Percentiles rank a stretch among this genome's conserved stretches.
phyloP scores from a whole-genome alignment of 2,113 vertebrate species.

The Mustela nigripes region DNA sequence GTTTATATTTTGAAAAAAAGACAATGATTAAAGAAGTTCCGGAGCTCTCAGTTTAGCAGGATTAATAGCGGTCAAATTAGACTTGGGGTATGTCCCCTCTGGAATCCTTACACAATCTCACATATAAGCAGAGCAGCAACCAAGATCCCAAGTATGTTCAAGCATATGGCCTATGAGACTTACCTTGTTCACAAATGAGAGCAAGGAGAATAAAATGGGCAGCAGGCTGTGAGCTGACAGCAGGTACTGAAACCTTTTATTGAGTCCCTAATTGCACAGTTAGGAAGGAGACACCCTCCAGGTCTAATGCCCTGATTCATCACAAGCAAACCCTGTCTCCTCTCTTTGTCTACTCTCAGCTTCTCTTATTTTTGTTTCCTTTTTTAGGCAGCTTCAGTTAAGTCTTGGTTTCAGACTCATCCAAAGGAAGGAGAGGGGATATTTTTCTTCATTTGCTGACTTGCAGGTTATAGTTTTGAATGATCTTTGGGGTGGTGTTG shows the following conservation, averaged over 20 bases:
- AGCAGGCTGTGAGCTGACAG: not conserved
- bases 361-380: conserved; percentile 25
- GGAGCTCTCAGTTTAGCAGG: not conserved
- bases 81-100: not conserved
- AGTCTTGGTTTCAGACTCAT: conserved; percentile 29
- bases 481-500: not conserved
- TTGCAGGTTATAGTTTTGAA: conserved; percentile 7
- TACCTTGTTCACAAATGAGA: conserved; percentile 71
- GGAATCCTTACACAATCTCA: not conserved
- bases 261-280: conserved; percentile 68
- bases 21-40: not conserved
- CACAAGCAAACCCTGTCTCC: not conserved
- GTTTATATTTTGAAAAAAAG: not conserved
- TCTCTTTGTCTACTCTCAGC: not conserved
- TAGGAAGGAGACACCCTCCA: conserved; percentile 75
- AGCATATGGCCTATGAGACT: conserved; percentile 54
- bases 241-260: conserved; percentile 73
- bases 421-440: not conserved
- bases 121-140: not conserved
- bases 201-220: not conserved
- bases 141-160: not conserved
- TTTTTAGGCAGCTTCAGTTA: conserved; percentile 10
- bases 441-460: not conserved
- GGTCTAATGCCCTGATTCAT: conserved; percentile 50
- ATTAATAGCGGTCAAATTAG: not conserved